These are phyloP conservation scores for Aplodontia rufa DNA, from an alignment of 2,113 vertebrate genomes.

Conservation along the genomic window DNA sequence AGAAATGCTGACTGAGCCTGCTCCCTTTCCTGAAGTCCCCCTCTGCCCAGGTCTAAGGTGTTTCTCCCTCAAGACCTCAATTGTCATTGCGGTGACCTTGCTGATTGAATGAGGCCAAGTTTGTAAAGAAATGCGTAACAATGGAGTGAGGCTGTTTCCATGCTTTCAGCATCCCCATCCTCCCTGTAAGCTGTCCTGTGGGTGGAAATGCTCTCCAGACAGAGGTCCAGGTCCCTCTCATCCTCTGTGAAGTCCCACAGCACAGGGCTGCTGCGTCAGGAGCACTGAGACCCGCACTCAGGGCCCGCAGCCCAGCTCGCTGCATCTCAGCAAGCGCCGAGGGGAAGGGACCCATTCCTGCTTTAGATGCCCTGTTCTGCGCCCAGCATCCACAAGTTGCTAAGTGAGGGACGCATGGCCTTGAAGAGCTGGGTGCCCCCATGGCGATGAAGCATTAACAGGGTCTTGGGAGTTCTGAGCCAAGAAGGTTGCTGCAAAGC, in stretches of 20 bases:
- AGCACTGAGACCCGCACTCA: neutral
- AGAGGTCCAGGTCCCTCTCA: neutral
- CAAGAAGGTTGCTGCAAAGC: neutral
- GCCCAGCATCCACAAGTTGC: conserved; percentile 40
- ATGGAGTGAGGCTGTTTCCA: neutral
- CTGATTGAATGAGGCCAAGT: no score
- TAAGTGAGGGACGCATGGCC: neutral
- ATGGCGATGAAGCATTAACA: no score
- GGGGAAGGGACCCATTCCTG: neutral
- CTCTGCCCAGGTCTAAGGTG: neutral
- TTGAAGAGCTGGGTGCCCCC: neutral
- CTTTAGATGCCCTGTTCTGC: no score
- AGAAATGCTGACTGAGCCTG: neutral
- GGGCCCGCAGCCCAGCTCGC: neutral
- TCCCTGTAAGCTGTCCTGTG: neutral
- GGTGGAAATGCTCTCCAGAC: neutral
- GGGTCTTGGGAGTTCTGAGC: neutral
- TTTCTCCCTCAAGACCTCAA: neutral
- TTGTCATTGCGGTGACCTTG: neutral
- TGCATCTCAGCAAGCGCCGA: neutral
- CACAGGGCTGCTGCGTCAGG: neutral
- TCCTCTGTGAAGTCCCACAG: no score
- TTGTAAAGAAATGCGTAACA: no score
- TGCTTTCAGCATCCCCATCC: neutral
- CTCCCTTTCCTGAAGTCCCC: neutral